Evolutionary conservation across 1,140 invertebrate species (phyloP).

Genomic region (Medauroidea extradentata): DNA sequence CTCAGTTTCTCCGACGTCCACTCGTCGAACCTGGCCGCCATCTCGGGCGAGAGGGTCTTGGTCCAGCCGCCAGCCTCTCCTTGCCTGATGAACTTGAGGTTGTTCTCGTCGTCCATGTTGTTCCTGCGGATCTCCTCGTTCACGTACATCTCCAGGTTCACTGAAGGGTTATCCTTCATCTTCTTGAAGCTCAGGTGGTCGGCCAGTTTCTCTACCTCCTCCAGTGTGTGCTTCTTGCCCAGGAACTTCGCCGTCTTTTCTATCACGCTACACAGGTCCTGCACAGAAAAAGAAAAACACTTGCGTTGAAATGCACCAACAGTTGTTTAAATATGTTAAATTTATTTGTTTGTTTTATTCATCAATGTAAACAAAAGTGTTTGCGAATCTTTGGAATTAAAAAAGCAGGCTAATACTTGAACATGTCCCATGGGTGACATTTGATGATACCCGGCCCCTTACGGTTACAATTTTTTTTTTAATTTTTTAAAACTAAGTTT

Average conservation of each 20-base stretch:
- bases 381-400: too few species aligned
- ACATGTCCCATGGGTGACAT: too few species aligned
- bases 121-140: conserved; percentile 42
- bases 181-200: conserved; percentile 29
- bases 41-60: conserved; percentile 50
- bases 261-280: conserved; percentile 18
- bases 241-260: conserved; percentile 15
- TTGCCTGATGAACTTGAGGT: conserved; percentile 56
- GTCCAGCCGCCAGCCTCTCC: conserved; percentile 57
- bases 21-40: conserved; percentile 51
- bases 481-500: too few species aligned
- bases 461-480: too few species aligned
- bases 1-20: conserved; percentile 38
- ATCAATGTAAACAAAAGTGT: too few species aligned
- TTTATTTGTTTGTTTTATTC: too few species aligned
- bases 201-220: conserved; percentile 1
- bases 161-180: conserved; percentile 54
- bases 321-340: too few species aligned
- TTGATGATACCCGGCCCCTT: too few species aligned
- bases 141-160: conserved; percentile 54
- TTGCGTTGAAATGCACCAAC: too few species aligned
- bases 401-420: too few species aligned
- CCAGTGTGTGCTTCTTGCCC: conserved; percentile 1
- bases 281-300: too few species aligned
- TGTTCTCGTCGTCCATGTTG: conserved; percentile 30